A percentile compares a stretch with the other conserved stretches of the same genome.
Conservation (phyloP, 2,113 vertebrate genomes). For the Platysteira castanea region DNA sequence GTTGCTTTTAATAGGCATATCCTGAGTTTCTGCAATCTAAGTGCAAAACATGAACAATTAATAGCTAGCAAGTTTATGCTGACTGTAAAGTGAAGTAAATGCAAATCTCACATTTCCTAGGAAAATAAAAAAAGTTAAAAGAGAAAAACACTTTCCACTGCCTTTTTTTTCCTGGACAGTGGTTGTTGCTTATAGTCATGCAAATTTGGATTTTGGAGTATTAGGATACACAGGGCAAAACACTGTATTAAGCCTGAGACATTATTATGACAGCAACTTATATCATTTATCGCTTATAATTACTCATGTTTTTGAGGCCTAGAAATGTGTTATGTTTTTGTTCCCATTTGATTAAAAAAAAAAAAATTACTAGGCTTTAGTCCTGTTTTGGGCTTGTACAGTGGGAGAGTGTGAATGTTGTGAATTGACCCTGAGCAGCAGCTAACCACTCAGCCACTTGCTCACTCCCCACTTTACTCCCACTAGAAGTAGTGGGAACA, state of each 20-base stretch:
- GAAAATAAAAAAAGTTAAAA: neutral
- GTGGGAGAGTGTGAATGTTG: neutral
- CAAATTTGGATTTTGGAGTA: neutral
- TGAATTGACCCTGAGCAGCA: neutral
- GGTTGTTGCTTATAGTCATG: neutral
- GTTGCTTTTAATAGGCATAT: neutral
- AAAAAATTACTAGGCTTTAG: neutral
- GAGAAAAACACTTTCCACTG: neutral
- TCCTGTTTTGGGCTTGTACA: neutral
- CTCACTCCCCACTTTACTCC: neutral
- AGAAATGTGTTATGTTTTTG: neutral
- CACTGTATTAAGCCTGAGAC: neutral
- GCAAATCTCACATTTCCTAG: neutral
- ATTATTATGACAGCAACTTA: neutral
- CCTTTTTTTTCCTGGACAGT: neutral
- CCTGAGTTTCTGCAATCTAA: neutral
- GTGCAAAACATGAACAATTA: neutral
- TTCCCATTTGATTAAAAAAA: neutral
- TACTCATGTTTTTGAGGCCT: neutral
- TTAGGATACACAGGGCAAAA: neutral
- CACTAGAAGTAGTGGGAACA: neutral
- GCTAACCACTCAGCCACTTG: neutral
- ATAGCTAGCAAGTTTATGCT: neutral
- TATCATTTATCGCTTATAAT: neutral
- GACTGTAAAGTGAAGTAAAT: neutral